Evolutionary conservation across 1,140 invertebrate genomes (phyloP).

Genomic region (Bicyclus anynana): DNA sequence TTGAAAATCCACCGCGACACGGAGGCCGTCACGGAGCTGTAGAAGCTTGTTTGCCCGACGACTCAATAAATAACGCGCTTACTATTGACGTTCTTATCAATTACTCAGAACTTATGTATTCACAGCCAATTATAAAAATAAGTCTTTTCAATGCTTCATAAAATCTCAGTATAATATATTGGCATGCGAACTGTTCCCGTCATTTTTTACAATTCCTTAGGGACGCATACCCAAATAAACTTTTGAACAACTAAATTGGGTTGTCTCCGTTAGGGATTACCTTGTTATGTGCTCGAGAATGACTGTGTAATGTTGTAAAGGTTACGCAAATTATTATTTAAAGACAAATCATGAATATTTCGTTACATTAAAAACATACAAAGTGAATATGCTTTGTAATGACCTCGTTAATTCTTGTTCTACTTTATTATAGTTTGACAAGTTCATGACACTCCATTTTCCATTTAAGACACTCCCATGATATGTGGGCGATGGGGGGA

Average conservation of each 20-base stretch:
- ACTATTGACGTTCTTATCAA: neutral
- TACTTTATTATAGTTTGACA: too few species aligned
- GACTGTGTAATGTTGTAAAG: neutral
- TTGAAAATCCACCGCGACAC: too few species aligned
- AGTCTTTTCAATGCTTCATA: neutral
- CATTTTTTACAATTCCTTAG: slow-evolving; percentile 53
- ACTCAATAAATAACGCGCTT: too few species aligned
- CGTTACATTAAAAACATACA: too few species aligned
- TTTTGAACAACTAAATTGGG: slow-evolving; percentile 62
- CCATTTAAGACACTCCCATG: too few species aligned
- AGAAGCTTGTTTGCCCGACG: too few species aligned
- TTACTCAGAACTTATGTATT: neutral
- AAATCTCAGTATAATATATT: neutral
- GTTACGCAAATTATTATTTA: slow-evolving; percentile 1
- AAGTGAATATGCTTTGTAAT: too few species aligned
- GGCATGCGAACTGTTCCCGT: slow-evolving; percentile 40
- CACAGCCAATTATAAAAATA: too few species aligned
- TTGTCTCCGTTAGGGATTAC: slow-evolving; percentile 47
- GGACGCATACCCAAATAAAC: slow-evolving; percentile 55
- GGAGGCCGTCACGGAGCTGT: too few species aligned
- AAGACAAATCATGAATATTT: neutral
- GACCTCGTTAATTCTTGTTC: too few species aligned
- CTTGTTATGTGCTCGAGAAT: slow-evolving; percentile 51
- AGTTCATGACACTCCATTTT: too few species aligned
- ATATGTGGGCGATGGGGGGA: too few species aligned